Evolutionary conservation across 2,797 vertebrate species (phyloP), one percentile per base, ranked within the genome.

Genomic region (Aquila chrysaetos): DNA sequence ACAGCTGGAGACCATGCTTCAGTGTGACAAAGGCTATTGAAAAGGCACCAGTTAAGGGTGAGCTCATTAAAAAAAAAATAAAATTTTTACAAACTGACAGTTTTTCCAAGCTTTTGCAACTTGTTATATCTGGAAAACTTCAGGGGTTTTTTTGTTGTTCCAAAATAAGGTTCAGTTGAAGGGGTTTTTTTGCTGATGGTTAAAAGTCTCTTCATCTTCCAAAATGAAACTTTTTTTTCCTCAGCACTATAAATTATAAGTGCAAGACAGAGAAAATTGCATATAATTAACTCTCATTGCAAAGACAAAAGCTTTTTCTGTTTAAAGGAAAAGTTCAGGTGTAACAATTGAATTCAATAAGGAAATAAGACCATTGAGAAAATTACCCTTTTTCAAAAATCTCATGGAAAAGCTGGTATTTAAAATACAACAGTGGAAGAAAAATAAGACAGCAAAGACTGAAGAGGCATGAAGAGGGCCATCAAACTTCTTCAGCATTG

Each of bases 51-150:
- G 5, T 59, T 65, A 80, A 69, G n/a, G 4, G 1, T 37, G 15
- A 74, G 1, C 3, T 74, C 10, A 28, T 27, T 22, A 2, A 13
- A 23, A 39, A 56, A 46, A 9, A 11, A 39, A 67, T 41, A 22
- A 16, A 5, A 4, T 4, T 12, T 9, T 12, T 9, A 48, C 11
- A 41, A 56, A 49, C 9, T 5, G 1, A 28, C 6, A 4, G 35
- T 5, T 79, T 88, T 80, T 77, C 43, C 24, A 54, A 70, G 12
- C 1, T 64, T 92, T 65, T 8, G 7, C 7, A 67, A 37, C 3
- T 57, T 91, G 11, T 48, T 51, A 24, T 37, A 33, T 7, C 14
- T 41, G 18, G 23, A 75, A 96, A 94, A 87, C 0, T 10, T 37
- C 49, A 46, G 9, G 0, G 1, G n/a, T 12, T 53, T 30, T 53